Evolutionary conservation across 2,888 invertebrate species (phyloP), one percentile per base, ranked within the genome.

Genomic region (Altica lythri): DNA sequence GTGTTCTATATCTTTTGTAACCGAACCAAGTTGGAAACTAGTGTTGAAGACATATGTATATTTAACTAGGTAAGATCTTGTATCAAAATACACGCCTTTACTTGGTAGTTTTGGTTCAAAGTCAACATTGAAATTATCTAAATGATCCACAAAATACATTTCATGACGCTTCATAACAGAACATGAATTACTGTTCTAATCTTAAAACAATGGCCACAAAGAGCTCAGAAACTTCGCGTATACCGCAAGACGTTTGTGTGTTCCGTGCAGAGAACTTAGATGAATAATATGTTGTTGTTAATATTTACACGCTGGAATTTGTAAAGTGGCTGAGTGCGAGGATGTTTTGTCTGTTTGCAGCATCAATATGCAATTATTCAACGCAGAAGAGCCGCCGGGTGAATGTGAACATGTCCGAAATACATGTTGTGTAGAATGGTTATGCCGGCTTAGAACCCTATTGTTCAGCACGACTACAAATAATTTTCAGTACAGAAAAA

Each of bases 341-440:
- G 55, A 32, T 60, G 63, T 60, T 64, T 62, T 61, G 59, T 54
- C 53, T 66, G 63, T 59, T 59, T 56, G 42, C 57, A 59, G 57
- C 64, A 63, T 63, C 63, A 62, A 63, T 62, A 62, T 64, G 62
- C 57, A 62, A 63, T 64, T 64, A 66, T 64, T 66, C 62, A 57
- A 40, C 38, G 32, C 35, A 42, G 53, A 51, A 43, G 22, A 30
- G 57, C 55, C 53, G 47, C 51, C 35, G 55, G 55, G 22, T 35
- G 49, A 30, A 30, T 50, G 30, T 35, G 59, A 48, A 59, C 55
- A 57, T 53, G 58, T 51, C 54, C 46, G 29, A 38, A 19, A 35
- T 35, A 6, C 35, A 10, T 32, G 32, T n/a, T n/a, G n/a, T n/a
- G n/a, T n/a, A n/a, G n/a, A n/a, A n/a, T n/a, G n/a, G n/a, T n/a